Evolutionary conservation across 2,888 invertebrate species (phyloP).

Genomic region (Azorinus chamasolen): DNA sequence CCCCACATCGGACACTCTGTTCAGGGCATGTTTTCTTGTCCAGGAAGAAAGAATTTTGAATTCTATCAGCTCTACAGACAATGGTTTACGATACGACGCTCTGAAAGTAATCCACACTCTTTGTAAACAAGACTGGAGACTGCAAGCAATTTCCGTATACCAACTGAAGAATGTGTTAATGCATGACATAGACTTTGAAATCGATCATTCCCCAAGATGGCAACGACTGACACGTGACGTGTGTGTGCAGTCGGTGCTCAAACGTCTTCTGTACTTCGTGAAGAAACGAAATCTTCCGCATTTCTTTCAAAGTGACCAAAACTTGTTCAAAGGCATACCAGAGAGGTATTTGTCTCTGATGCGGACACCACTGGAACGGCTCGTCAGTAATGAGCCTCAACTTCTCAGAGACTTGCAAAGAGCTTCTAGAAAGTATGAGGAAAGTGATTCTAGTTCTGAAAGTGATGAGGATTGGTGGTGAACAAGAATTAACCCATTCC

Average conservation of each 20-base stretch:
- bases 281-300: slow-evolving; percentile 72
- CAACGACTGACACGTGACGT: slow-evolving; percentile 74
- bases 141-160: slow-evolving; percentile 67
- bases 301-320: slow-evolving; percentile 76
- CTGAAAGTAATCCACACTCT: slow-evolving; percentile 56
- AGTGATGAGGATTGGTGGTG: slow-evolving; percentile 65
- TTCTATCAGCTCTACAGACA: slow-evolving; percentile 58
- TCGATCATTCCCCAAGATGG: slow-evolving; percentile 81
- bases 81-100: slow-evolving; percentile 59
- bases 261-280: slow-evolving; percentile 71
- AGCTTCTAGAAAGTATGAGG: slow-evolving; percentile 42
- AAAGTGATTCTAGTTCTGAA: slow-evolving; percentile 51
- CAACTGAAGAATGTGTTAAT: slow-evolving; percentile 80
- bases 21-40: slow-evolving; percentile 47
- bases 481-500: too few relatives aligned
- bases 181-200: slow-evolving; percentile 78
- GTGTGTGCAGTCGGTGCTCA: slow-evolving; percentile 74
- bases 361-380: slow-evolving; percentile 68
- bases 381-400: slow-evolving; percentile 72
- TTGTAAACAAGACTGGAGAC: slow-evolving; percentile 64
- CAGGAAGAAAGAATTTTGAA: slow-evolving; percentile 55
- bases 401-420: slow-evolving; percentile 65
- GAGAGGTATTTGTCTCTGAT: slow-evolving; percentile 65
- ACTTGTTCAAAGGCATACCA: slow-evolving; percentile 72
- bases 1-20: slow-evolving; percentile 60